Base-by-base conservation (phyloP, 2,113 vertebrate species). In the Pristiophorus japonicus region DNA sequence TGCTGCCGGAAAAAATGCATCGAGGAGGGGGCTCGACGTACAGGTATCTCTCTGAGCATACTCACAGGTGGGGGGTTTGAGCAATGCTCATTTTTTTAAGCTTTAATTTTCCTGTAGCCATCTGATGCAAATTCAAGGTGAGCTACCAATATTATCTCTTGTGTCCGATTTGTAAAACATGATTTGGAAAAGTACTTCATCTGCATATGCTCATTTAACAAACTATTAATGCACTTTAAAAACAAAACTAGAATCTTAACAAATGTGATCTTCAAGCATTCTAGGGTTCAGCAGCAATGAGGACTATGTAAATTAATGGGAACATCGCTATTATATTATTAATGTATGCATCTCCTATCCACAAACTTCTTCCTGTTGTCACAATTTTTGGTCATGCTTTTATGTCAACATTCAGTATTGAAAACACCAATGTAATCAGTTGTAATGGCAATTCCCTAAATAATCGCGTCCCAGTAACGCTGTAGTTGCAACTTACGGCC, bases 51-150 rank as follows among this genome's bases (percentile, higher is more conserved):
- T n/a, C n/a, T n/a, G n/a, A n/a, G n/a, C n/a, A n/a, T n/a, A n/a
- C n/a, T n/a, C n/a, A n/a, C n/a, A n/a, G 5, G 18, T 0, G 12
- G 5, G 11, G 0, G 0, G n/a, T 8, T 63, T 12, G 14, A 62
- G 55, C 51, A 62, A 18, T 16, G 24, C 34, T 55, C 10, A 42
- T 2, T 78, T 78, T 62, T 91, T 38, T 47, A 85, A 85, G 22
- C 38, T 47, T 47, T 91, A n/a, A 4, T 91, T 62, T 91, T 91
- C 14, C 34, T 62, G 4, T 14, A n/a, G 55, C 16, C 34, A n/a
- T 4, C 62, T 62, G 12, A 18, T n/a, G 55, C 30, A 62, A 91
- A 62, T 20, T 91, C 10, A 38, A 59, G 16, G 27, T n/a, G 11
- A 59, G 14, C 34, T 63, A 91, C 30, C 16, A 62, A 62, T 78